phyloP scores from a whole-genome alignment of 2,797 vertebrate genomes.

The Avahi laniger region DNA sequence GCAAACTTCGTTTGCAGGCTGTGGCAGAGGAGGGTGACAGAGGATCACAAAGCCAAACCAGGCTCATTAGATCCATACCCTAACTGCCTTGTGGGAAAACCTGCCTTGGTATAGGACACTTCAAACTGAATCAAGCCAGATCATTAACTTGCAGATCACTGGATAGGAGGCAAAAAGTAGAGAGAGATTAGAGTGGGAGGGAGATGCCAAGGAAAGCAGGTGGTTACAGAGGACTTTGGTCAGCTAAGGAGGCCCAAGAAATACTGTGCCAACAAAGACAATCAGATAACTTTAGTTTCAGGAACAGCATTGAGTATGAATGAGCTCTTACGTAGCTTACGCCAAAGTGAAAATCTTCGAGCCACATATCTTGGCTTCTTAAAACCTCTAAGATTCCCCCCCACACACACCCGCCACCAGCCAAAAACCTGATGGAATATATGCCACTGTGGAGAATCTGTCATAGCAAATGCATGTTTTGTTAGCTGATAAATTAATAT shows the following conservation, averaged over 20 bases:
- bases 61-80: neutral
- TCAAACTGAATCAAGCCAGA: neutral
- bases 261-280: neutral
- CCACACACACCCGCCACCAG: too few relatives aligned
- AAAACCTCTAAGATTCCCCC: neutral
- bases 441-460: neutral
- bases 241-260: neutral
- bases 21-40: neutral
- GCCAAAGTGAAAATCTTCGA: neutral
- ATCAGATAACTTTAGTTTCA: neutral
- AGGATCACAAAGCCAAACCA: neutral
- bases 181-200: neutral
- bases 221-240: neutral
- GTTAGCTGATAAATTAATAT: conserved; percentile 12
- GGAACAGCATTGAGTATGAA: neutral
- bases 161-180: neutral
- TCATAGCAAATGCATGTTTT: neutral
- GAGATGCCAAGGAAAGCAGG: neutral
- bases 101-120: neutral
- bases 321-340: neutral
- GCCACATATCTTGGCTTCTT: neutral
- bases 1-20: neutral
- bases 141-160: neutral
- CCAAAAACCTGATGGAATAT: neutral
- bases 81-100: neutral